A percentile compares a stretch with the other conserved stretches of the same genome.
Conservation (phyloP, 2,797 vertebrate species). For the Muraenolepis orangiensis region DNA sequence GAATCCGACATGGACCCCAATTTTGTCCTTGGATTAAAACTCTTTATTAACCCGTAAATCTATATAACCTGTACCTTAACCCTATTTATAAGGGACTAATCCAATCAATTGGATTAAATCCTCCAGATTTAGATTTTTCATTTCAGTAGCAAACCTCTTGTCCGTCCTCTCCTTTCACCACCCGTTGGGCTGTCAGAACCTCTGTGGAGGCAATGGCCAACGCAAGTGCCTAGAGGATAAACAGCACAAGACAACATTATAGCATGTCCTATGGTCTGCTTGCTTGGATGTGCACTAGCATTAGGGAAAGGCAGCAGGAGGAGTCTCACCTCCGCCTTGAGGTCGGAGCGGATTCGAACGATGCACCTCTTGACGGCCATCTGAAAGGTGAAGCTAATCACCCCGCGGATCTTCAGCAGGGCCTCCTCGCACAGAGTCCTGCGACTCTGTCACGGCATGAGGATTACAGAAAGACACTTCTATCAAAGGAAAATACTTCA, state of each 20-base stretch:
- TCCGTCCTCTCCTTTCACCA: conserved; percentile 84
- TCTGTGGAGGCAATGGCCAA: conserved; percentile 88
- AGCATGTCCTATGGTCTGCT: too few species aligned
- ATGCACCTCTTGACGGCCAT: conserved; percentile 89
- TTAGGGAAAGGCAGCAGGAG: background rate
- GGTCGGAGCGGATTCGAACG: conserved; percentile 86
- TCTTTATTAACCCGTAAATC: too few species aligned
- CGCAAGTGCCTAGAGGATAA: conserved; percentile 76
- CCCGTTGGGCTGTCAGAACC: conserved; percentile 91
- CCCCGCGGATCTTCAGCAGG: conserved; percentile 89
- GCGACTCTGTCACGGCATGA: conserved; percentile 69
- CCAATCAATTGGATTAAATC: too few species aligned
- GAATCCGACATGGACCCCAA: too few species aligned
- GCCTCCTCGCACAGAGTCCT: conserved; percentile 88
- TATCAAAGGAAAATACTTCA: background rate
- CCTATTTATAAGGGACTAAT: too few species aligned
- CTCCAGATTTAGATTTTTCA: too few species aligned
- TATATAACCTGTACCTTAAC: too few species aligned
- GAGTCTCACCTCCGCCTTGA: conserved; percentile 85
- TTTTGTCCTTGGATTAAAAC: too few species aligned
- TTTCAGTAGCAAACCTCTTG: conserved; percentile 76
- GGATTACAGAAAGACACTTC: background rate
- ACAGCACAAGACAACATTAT: background rate
- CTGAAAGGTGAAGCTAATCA: conserved; percentile 96
- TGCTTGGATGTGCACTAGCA: too few species aligned